phyloP scores from a whole-genome alignment of 2,888 invertebrate genomes.

The Caenorhabditis zanzibari region DNA sequence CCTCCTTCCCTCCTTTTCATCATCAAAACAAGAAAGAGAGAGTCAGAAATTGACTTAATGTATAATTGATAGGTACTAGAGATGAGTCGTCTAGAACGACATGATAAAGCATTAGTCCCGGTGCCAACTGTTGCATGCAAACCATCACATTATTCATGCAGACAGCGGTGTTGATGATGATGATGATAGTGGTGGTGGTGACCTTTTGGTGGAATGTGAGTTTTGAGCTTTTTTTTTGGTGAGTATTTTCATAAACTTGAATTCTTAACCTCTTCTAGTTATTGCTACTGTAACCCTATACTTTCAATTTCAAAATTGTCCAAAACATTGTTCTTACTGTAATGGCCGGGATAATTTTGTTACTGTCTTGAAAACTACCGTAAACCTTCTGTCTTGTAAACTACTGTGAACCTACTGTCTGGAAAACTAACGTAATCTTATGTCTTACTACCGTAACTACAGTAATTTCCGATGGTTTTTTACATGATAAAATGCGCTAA shows the following conservation, averaged over 20 bases:
- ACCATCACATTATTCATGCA: slow-evolving; percentile 24
- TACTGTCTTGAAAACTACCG: too few species aligned
- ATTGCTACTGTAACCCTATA: too few species aligned
- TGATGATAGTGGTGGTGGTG: not conserved
- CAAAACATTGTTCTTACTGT: too few species aligned
- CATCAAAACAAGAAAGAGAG: slow-evolving; percentile 39
- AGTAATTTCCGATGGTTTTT: too few species aligned
- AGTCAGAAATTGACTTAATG: slow-evolving; percentile 37
- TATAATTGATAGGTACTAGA: slow-evolving; percentile 63
- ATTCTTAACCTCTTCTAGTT: too few species aligned
- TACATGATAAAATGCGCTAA: too few species aligned
- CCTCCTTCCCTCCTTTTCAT: slow-evolving; percentile 6
- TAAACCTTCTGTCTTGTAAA: too few species aligned
- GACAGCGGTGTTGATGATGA: slow-evolving; percentile 1
- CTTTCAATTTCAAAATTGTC: too few species aligned
- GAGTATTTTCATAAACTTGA: not conserved
- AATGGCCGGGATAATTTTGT: too few species aligned
- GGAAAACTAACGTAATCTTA: too few species aligned
- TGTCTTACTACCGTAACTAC: too few species aligned
- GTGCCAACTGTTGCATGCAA: slow-evolving; percentile 27
- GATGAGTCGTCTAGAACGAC: slow-evolving; percentile 12
- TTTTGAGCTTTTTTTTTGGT: not conserved
- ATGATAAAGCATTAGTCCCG: slow-evolving; percentile 21
- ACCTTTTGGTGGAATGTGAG: not conserved
- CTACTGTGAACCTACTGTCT: too few species aligned